A percentile compares a stretch with the other conserved stretches of the same genome.
These are phyloP conservation scores for Thereva unica DNA, from an alignment of 2,888 invertebrate species.

Conservation along the genomic window DNA sequence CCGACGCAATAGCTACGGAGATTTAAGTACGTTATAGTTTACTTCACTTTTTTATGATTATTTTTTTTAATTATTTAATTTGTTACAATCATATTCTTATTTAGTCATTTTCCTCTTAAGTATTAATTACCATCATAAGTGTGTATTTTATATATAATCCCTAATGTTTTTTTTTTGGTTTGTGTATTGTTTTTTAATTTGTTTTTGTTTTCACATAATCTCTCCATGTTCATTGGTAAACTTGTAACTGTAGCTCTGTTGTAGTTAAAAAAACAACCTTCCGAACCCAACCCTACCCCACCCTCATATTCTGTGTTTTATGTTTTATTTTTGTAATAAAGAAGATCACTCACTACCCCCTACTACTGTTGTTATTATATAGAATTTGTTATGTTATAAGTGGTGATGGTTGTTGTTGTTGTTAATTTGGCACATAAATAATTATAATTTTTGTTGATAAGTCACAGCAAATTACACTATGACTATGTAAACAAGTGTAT, in stretches of 20 bases:
- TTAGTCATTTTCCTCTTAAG: constrained; percentile 8
- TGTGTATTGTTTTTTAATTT: constrained; percentile 4
- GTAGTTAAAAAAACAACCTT: too few species aligned
- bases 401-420: constrained; percentile 31
- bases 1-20: constrained; percentile 74
- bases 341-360: too few species aligned
- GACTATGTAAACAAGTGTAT: too few species aligned
- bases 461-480: too few species aligned
- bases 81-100: constrained; percentile 3
- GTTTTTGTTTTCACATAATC: too few species aligned
- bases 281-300: too few species aligned
- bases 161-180: constrained; percentile 5
- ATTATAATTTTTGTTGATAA: too few species aligned
- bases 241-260: too few species aligned
- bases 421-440: constrained; percentile 14
- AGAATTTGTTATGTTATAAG: constrained; percentile 5
- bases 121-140: neutral
- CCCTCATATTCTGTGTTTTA: too few species aligned
- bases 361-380: constrained; percentile 2
- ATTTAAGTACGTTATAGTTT: constrained; percentile 65
- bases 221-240: too few species aligned
- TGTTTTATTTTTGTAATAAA: too few species aligned
- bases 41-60: constrained; percentile 13
- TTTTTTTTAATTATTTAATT: constrained; percentile 19
- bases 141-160: neutral